Percentiles rank a stretch among this genome's conserved stretches.
These are phyloP conservation scores for Drosophila subpulchrella DNA, from an alignment of 1,140 invertebrate species.

Conservation along the genomic window DNA sequence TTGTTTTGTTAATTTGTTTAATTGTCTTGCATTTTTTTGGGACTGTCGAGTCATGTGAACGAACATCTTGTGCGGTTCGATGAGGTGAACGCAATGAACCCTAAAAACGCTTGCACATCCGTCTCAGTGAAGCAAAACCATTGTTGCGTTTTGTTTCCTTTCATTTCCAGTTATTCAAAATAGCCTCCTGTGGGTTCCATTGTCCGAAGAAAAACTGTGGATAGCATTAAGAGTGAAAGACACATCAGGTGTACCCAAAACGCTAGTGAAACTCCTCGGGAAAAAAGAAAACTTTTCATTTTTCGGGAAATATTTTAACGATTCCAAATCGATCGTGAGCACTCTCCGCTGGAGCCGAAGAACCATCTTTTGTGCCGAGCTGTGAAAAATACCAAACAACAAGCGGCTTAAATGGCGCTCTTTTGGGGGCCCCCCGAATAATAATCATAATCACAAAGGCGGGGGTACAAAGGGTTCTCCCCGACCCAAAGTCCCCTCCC, in stretches of 20 bases:
- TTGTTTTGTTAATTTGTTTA: constrained; percentile 79
- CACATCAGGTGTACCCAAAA: constrained; percentile 69
- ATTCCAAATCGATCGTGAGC: constrained; percentile 63
- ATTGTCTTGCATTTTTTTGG: constrained; percentile 71
- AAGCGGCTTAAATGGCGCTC: constrained; percentile 80
- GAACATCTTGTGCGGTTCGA: constrained; percentile 74
- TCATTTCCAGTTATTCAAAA: constrained; percentile 63
- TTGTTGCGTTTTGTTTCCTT: constrained; percentile 57
- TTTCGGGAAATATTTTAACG: constrained; percentile 58
- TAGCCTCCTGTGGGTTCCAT: constrained; percentile 70
- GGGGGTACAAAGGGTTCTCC: constrained; percentile 52
- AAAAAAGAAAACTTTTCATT: constrained; percentile 56
- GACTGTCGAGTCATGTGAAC: constrained; percentile 73
- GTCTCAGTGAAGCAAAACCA: constrained; percentile 46
- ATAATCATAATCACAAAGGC: constrained; percentile 67
- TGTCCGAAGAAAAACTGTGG: constrained; percentile 27
- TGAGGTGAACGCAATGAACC: constrained; percentile 69
- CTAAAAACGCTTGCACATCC: constrained; percentile 74
- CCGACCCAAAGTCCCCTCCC: neutral
- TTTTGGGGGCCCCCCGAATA: constrained; percentile 44
- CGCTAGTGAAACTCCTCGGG: constrained; percentile 68
- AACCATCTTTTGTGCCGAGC: constrained; percentile 70
- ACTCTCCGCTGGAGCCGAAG: constrained; percentile 74
- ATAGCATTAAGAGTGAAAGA: constrained; percentile 22
- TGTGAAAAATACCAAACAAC: constrained; percentile 76